These are phyloP conservation scores for Drosophila setosimentum DNA, from an alignment of 2,888 invertebrate species.

Conservation along the genomic window DNA sequence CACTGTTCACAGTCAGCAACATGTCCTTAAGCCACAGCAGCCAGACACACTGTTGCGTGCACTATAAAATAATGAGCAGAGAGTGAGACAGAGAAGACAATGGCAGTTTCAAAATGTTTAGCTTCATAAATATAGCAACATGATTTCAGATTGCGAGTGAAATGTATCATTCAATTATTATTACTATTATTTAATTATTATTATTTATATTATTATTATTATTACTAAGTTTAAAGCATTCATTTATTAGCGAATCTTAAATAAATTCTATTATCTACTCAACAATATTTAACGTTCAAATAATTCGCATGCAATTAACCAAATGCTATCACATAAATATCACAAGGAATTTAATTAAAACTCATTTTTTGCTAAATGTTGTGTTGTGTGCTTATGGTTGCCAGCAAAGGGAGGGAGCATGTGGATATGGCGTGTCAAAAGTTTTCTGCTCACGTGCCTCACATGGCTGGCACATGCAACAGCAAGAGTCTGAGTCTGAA, in stretches of 20 bases:
- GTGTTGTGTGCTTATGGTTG: neutral
- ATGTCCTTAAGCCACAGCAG: constrained; percentile 58
- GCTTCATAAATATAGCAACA: neutral
- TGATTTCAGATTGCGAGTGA: neutral
- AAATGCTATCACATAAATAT: constrained; percentile 4
- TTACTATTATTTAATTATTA: neutral
- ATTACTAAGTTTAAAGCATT: neutral
- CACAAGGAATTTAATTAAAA: neutral
- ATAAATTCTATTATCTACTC: neutral
- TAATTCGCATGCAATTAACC: neutral
- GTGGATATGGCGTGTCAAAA: constrained; percentile 54
- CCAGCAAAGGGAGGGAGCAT: neutral
- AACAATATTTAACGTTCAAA: neutral
- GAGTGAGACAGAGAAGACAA: neutral
- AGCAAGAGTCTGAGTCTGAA: constrained; percentile 12
- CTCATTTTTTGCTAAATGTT: neutral
- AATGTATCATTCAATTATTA: neutral
- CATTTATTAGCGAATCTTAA: neutral
- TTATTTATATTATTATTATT: neutral
- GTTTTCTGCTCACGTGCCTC: constrained; percentile 45
- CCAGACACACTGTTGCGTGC: constrained; percentile 31
- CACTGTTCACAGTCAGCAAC: constrained; percentile 43
- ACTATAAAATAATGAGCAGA: neutral
- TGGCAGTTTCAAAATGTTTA: neutral
- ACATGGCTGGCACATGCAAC: constrained; percentile 52